Evolutionary conservation across 2,113 vertebrate species (phyloP).

Genomic region (Abramis brama): DNA sequence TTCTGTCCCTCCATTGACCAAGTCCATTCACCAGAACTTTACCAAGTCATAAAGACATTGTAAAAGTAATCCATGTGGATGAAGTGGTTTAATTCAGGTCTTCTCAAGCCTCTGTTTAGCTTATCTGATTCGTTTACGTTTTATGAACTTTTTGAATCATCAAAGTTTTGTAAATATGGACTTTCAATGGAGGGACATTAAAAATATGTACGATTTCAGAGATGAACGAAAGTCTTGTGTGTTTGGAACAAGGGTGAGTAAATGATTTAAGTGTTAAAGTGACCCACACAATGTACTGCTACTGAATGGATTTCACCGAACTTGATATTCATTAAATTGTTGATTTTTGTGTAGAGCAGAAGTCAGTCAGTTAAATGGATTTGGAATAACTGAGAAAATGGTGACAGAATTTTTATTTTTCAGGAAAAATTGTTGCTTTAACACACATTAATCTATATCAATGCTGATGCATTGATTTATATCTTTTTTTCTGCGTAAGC

Average conservation of each 20-base stretch:
- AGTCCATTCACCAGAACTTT: not conserved
- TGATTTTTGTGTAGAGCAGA: not conserved
- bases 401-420: not conserved
- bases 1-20: not conserved
- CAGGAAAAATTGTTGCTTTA: not conserved
- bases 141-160: not conserved
- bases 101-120: not conserved
- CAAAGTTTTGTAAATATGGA: not conserved
- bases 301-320: no score
- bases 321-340: not conserved
- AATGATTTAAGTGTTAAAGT: not conserved
- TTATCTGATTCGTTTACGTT: not conserved
- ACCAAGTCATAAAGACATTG: not conserved
- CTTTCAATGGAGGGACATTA: not conserved
- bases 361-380: not conserved
- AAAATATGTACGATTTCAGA: not conserved
- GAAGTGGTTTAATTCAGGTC: no score
- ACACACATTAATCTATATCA: not conserved
- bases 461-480: not conserved
- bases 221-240: not conserved
- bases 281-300: not conserved
- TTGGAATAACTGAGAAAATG: not conserved
- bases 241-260: no score
- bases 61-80: not conserved
- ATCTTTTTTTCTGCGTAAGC: not conserved